phyloP scores from a whole-genome alignment of 2,797 vertebrate genomes.

The Heteromormyrus szaboi region DNA sequence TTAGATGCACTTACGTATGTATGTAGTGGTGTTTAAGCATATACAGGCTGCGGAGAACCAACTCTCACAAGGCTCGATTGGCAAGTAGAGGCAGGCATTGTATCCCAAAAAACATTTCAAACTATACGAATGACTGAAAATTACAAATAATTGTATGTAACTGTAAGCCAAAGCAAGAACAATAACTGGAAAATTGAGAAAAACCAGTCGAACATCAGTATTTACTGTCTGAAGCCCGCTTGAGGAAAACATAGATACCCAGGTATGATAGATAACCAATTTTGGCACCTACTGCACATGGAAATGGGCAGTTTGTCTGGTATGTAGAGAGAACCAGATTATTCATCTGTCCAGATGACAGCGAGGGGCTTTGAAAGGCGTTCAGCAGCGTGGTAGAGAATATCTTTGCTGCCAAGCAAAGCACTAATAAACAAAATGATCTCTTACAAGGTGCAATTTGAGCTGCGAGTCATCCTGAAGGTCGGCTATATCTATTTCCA shows the following conservation, averaged over 20 bases:
- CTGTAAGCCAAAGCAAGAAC: neutral
- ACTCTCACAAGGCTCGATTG: neutral
- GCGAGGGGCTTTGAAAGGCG: neutral
- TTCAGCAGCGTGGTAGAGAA: neutral
- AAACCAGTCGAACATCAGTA: neutral
- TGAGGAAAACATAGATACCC: neutral
- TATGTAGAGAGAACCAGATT: neutral
- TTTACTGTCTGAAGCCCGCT: neutral
- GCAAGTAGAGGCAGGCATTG: neutral
- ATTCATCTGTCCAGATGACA: neutral
- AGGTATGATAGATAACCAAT: neutral
- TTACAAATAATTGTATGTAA: slow-evolving; percentile 1
- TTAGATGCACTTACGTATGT: neutral
- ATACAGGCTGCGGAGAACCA: neutral
- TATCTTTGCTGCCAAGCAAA: neutral
- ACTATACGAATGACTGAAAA: neutral
- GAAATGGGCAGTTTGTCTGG: neutral
- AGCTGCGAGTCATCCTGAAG: neutral
- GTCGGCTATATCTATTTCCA: neutral
- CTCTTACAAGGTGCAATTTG: neutral
- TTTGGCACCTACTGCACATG: neutral
- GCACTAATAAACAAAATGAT: slow-evolving; percentile 5
- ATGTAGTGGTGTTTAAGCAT: neutral
- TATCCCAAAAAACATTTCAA: neutral
- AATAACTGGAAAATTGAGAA: neutral